Conservation (phyloP, 2,113 vertebrate species). For the Aramus guarauna region DNA sequence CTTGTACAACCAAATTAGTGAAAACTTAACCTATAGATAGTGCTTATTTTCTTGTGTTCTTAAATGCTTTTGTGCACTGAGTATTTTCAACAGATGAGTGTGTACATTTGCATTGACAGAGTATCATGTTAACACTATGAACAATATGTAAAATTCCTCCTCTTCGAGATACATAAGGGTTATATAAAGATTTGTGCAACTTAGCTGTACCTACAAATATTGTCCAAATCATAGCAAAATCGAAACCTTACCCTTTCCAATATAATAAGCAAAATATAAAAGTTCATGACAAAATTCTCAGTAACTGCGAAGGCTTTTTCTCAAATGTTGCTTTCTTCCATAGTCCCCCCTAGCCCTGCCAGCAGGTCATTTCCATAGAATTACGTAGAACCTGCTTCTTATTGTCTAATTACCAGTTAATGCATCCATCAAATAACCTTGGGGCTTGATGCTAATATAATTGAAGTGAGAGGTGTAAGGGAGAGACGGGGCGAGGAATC, state of each 20-base stretch:
- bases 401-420: neutral
- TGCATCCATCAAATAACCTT: neutral
- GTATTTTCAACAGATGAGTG: neutral
- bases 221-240: neutral
- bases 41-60: neutral
- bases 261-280: neutral
- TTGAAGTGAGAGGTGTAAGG: neutral
- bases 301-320: neutral
- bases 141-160: neutral
- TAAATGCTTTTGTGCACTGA: neutral
- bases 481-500: neutral
- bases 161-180: neutral
- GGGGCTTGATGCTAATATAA: neutral
- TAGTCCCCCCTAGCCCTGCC: no score
- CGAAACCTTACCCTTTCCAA: neutral
- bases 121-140: neutral
- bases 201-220: neutral
- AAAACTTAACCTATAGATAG: neutral
- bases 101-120: neutral
- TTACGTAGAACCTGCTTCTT: neutral
- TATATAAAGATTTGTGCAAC: neutral
- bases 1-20: constrained; percentile 2
- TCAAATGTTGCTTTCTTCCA: neutral
- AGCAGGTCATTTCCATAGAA: neutral
- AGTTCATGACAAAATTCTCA: neutral